Base-by-base conservation (phyloP, 2,113 vertebrate species). In the Chascanopsetta lugubris region DNA sequence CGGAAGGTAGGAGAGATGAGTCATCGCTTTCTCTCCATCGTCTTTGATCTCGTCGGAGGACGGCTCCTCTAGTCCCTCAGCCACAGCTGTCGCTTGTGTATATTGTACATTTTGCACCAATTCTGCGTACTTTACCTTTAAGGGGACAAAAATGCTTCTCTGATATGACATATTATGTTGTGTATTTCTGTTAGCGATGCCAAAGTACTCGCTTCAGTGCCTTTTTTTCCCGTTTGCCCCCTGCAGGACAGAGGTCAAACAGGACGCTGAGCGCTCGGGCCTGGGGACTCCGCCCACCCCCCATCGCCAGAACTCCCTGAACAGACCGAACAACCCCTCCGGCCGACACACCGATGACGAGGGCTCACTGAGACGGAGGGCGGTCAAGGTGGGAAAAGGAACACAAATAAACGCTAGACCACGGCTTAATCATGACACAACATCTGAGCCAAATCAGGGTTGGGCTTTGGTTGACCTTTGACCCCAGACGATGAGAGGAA, bases 191-290 rank as follows among this genome's bases (percentile, higher is more conserved):
- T 78, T 10, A 42, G 54, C 25, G 5, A 29, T 45, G 26, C 1
- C 18, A 10, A 43, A 27, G 40, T 2, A 6, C 36, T 17, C 15
- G 26, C n/a, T 38, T 1, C 57, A 38, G 3, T 38, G 7, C 62
- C 8, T 55, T 27, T 61, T 27, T 43, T 1, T 3, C 57, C 27
- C 18, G 20, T 0, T 9, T 53, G 50, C 53, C 45, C 25, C 55
- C 12, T 53, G 5, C 55, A 93, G 91, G 85, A 46, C 80, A 25
- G 91, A 87, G 65, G 55, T 80, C 27, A 90, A 88, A 75, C 91
- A 91, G 74, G 93, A 94, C 62, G 82, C 83, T 4, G 94, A 95
- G 77, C 85, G 80, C 2, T 80, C 90, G 1, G 91, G 90, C 9
- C 77, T 89, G 13, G 92, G 91, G 32, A 93, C 93, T 0, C 88